A percentile compares a stretch with the other conserved stretches of the same genome.
Conservation (phyloP, 1,140 invertebrate genomes). For the Pseudomyrmex cubaensis region DNA sequence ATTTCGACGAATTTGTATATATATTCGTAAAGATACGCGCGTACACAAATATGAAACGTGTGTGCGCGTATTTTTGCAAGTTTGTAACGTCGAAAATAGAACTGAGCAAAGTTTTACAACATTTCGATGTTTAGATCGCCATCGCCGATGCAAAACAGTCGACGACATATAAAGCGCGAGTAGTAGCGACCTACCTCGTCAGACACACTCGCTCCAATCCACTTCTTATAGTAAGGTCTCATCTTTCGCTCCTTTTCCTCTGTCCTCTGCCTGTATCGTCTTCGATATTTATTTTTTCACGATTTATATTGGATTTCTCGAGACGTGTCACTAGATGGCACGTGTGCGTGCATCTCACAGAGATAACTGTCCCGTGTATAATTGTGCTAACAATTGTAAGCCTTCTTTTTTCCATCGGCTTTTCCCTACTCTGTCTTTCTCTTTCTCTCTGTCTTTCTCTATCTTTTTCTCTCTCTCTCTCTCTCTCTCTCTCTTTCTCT, state of each 20-base stretch:
- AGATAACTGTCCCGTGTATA: constrained; percentile 43
- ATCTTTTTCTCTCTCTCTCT: constrained; percentile 64
- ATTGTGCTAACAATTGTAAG: background rate
- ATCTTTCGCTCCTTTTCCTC: background rate
- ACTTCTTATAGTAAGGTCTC: constrained; percentile 85
- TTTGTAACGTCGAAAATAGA: background rate
- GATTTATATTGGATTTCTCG: constrained; percentile 84
- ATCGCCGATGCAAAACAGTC: constrained; percentile 58
- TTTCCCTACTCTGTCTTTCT: constrained; percentile 10
- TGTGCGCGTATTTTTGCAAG: background rate
- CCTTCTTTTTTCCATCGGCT: constrained; percentile 23
- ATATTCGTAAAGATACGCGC: no score
- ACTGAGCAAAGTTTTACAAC: background rate
- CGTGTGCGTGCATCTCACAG: constrained; percentile 44
- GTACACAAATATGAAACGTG: no score
- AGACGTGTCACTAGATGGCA: constrained; percentile 45
- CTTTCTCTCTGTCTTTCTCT: constrained; percentile 53
- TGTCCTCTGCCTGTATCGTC: constrained; percentile 26
- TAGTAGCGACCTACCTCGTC: constrained; percentile 66
- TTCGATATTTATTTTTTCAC: constrained; percentile 73
- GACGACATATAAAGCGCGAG: constrained; percentile 48
- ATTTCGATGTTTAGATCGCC: constrained; percentile 6
- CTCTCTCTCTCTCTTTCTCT: constrained; percentile 60
- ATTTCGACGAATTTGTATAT: background rate
- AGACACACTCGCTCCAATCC: constrained; percentile 82